Percentiles rank a stretch among this genome's conserved stretches.
phyloP scores from a whole-genome alignment of 2,888 invertebrate species.

The Hanleya hanleyi region DNA sequence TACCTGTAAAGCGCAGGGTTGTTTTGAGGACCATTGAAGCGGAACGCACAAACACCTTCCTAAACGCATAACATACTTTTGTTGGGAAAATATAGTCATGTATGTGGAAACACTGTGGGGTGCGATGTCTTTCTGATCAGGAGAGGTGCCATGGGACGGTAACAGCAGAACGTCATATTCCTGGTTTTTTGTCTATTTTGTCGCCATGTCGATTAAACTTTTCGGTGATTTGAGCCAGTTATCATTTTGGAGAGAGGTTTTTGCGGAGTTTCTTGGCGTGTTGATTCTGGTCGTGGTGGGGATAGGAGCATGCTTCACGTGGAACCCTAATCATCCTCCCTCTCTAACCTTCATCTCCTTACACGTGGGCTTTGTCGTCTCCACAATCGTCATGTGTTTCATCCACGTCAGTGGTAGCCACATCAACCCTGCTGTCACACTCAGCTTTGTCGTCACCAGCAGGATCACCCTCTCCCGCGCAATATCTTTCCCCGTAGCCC shows the following conservation, averaged over 20 bases:
- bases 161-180: no score
- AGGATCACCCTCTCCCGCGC: constrained; percentile 24
- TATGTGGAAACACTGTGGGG: no score
- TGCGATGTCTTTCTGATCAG: no score
- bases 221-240: constrained; percentile 50
- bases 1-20: no score
- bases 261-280: constrained; percentile 92
- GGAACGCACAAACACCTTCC: no score
- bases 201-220: no score
- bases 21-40: no score
- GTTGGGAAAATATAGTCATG: no score
- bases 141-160: no score
- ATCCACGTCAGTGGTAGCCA: constrained; percentile 24
- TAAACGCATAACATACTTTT: no score
- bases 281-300: constrained; percentile 89
- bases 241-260: constrained; percentile 83
- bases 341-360: constrained; percentile 18
- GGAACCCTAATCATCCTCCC: no score
- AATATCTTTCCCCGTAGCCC: constrained; percentile 20
- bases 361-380: constrained; percentile 23
- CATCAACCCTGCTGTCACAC: constrained; percentile 26
- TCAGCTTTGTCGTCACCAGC: constrained; percentile 20
- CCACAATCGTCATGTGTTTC: constrained; percentile 24
- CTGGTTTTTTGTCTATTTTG: no score
- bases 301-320: constrained; percentile 81